Evolutionary conservation across 2,113 vertebrate genomes (phyloP).

Genomic region (Tachuris rubrigastra): DNA sequence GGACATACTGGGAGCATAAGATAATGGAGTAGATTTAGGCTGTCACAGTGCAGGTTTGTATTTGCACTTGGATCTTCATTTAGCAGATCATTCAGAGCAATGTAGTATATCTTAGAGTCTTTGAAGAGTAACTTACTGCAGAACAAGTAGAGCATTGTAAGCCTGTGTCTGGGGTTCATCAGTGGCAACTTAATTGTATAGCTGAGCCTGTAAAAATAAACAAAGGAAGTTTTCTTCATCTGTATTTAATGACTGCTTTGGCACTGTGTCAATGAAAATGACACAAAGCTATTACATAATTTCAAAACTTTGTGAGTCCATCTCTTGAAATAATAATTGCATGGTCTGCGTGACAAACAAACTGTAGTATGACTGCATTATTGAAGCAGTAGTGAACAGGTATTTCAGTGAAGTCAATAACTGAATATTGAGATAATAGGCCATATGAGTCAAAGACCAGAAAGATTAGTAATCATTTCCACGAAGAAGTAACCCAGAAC

Average conservation of each 20-base stretch:
- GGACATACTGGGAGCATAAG: not conserved
- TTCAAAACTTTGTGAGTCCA: not conserved
- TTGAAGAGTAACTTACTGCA: not conserved
- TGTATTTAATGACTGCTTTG: not conserved
- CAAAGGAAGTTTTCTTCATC: not conserved
- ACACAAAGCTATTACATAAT: not conserved
- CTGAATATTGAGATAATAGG: not conserved
- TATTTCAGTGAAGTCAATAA: not conserved
- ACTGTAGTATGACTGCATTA: not conserved
- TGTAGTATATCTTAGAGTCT: not conserved
- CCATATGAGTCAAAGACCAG: not conserved
- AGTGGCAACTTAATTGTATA: not conserved
- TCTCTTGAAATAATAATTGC: not conserved
- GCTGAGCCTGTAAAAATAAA: not conserved
- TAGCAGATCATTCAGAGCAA: not conserved
- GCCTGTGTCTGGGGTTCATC: rapidly evolving
- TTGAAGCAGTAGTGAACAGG: not conserved
- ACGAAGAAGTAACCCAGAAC: not conserved
- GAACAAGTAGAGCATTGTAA: not conserved
- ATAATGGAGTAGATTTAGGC: not conserved
- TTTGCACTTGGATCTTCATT: not conserved
- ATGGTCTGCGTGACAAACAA: not conserved
- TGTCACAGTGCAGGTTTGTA: not conserved
- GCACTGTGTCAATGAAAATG: rapidly evolving
- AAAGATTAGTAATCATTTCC: not conserved